Evolutionary conservation across 2,113 vertebrate species (phyloP).

Genomic region (Corythornis cristatus): DNA sequence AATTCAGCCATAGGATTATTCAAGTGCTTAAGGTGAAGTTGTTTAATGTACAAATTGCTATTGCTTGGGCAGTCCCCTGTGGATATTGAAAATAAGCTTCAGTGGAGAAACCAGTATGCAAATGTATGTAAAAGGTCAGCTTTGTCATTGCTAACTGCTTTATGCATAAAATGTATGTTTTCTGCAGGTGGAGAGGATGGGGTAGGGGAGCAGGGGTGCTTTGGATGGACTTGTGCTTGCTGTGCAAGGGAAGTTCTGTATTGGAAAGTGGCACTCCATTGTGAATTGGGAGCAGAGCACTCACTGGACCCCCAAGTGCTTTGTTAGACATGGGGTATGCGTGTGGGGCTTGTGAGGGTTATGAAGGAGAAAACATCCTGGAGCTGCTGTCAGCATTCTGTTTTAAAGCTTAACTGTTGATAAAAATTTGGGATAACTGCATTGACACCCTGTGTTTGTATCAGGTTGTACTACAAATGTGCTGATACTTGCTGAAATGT

Average conservation of each 20-base stretch:
- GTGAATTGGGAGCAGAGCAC: neutral
- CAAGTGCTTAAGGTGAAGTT: neutral
- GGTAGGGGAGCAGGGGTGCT: neutral
- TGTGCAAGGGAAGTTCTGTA: neutral
- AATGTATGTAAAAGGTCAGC: neutral
- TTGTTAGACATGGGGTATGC: neutral
- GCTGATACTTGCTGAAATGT: neutral
- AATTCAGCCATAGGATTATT: neutral
- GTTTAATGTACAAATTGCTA: neutral
- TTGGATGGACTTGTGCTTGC: neutral
- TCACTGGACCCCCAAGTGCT: neutral
- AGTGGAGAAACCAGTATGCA: neutral
- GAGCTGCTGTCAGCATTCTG: neutral
- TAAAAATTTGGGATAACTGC: neutral
- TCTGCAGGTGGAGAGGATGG: rapidly evolving
- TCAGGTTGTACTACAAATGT: neutral
- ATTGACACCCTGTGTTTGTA: neutral
- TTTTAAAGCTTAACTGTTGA: neutral
- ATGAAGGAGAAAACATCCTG: neutral
- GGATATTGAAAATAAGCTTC: neutral
- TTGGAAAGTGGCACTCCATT: neutral
- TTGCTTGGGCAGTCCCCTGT: neutral
- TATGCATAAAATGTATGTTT: neutral
- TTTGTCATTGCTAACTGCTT: neutral
- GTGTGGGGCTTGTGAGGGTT: neutral